Percentiles rank a stretch among this genome's conserved stretches.
Evolutionary conservation across 2,888 invertebrate genomes (phyloP).

Genomic region (Morpho deidamia): DNA sequence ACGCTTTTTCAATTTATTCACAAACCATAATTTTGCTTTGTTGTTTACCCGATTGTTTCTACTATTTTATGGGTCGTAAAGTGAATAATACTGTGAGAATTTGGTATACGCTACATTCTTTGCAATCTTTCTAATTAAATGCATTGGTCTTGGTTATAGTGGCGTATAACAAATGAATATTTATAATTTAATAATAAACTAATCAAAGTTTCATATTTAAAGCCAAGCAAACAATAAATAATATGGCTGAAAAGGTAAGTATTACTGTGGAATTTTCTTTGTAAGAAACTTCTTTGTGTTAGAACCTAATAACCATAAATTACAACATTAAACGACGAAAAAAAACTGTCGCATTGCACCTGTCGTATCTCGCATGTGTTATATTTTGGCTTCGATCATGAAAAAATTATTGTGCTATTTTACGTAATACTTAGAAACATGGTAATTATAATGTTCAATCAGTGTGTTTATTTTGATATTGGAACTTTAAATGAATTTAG

Average conservation of each 20-base stretch:
- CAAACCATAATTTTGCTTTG: not conserved
- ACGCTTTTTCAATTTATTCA: not conserved
- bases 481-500: too few relatives aligned
- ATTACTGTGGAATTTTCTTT: not conserved
- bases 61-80: too few relatives aligned
- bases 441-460: not conserved
- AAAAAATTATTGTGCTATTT: constrained; percentile 28
- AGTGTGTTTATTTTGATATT: too few relatives aligned
- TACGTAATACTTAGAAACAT: constrained; percentile 16
- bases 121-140: too few relatives aligned
- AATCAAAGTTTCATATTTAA: too few relatives aligned
- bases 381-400: constrained; percentile 25
- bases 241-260: constrained; percentile 21
- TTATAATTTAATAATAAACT: too few relatives aligned
- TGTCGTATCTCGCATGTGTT: constrained; percentile 22
- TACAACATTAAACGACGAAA: constrained; percentile 3
- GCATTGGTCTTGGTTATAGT: not conserved
- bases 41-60: too few relatives aligned
- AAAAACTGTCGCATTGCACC: constrained; percentile 17
- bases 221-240: not conserved
- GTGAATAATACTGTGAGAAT: too few relatives aligned
- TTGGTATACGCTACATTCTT: too few relatives aligned
- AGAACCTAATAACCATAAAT: constrained; percentile 3
- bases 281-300: constrained; percentile 1
- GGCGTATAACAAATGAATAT: not conserved